These are phyloP conservation scores for Tortricodes alternella DNA, from an alignment of 2,888 invertebrate genomes.

Conservation along the genomic window DNA sequence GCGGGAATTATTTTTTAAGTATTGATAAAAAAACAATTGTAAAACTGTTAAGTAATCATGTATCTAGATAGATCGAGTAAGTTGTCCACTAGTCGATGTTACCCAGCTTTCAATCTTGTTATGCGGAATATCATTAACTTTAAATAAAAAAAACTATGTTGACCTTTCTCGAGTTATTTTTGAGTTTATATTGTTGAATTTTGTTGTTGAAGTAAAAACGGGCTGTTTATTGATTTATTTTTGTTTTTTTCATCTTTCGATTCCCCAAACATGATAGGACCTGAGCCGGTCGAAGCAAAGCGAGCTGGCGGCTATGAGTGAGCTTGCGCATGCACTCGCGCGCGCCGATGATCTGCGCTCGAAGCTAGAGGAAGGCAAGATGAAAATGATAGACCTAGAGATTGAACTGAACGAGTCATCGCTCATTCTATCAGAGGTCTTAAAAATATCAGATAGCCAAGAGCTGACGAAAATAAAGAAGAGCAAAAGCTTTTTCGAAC, in stretches of 20 bases:
- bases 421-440: constrained; percentile 73
- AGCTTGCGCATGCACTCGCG: constrained; percentile 59
- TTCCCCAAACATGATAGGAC: constrained; percentile 63
- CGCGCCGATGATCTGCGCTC: constrained; percentile 63
- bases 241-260: constrained; percentile 62
- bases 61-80: constrained; percentile 77
- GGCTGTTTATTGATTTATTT: constrained; percentile 53
- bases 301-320: constrained; percentile 66
- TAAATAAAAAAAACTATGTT: constrained; percentile 63
- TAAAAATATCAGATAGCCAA: constrained; percentile 72
- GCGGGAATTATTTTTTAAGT: constrained; percentile 79
- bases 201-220: constrained; percentile 65
- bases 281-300: constrained; percentile 66
- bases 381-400: constrained; percentile 78
- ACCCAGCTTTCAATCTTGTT: constrained; percentile 75
- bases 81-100: constrained; percentile 79
- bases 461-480: constrained; percentile 64
- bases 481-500: constrained; percentile 73
- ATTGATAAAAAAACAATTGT: constrained; percentile 68
- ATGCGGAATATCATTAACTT: constrained; percentile 66
- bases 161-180: constrained; percentile 67
- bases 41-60: constrained; percentile 79
- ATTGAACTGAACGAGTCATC: constrained; percentile 80
- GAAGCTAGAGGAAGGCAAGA: constrained; percentile 68
- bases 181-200: constrained; percentile 71